Evolutionary conservation across 2,888 invertebrate species (phyloP), one percentile per base, ranked within the genome.

Genomic region (Cyaniris semiargus): DNA sequence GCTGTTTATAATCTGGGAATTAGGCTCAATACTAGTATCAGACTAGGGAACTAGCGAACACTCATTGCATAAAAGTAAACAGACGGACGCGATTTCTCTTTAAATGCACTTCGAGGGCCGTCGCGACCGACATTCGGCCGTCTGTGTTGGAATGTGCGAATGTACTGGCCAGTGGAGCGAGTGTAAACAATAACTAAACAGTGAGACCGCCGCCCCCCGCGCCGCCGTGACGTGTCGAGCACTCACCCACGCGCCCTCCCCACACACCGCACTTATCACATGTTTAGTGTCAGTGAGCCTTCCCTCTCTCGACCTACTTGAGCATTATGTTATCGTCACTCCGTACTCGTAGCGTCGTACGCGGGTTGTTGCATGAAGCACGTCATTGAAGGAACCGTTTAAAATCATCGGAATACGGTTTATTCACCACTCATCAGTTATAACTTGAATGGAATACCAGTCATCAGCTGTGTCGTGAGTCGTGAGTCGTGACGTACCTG

Each of bases 171-270:
- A 60, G 76, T 76, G 60, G 23, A 86, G 88, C 82, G 88, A 84
- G 84, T 88, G 88, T 90, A 90, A 89, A 89, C 88, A 88, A 85
- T 85, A 88, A 89, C 90, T 90, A 93, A 92, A 92, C 92, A 92
- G 86, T 84, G 84, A 83, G 86, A 86, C 81, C 85, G 7, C 80
- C 77, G 86, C 86, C 88, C 91, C 90, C 89, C 90, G 15, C 66
- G 83, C 81, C 83, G 81, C 80, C 83, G 85, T 90, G 91, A 90
- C 90, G 91, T 84, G 86, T 85, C 85, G 79, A 80, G 82, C 82
- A 83, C 78, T 84, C 86, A 85, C 87, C 88, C 83, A 86, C 88
- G 85, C 86, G 78, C 80, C 27, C 81, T 82, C 84, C 86, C 85
- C 87, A 81, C 80, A 75, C 78, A 78, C 81, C 82, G 78, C 82